These are phyloP conservation scores for Eulemur rubriventer DNA, from an alignment of 2,797 vertebrate genomes.

Conservation along the genomic window DNA sequence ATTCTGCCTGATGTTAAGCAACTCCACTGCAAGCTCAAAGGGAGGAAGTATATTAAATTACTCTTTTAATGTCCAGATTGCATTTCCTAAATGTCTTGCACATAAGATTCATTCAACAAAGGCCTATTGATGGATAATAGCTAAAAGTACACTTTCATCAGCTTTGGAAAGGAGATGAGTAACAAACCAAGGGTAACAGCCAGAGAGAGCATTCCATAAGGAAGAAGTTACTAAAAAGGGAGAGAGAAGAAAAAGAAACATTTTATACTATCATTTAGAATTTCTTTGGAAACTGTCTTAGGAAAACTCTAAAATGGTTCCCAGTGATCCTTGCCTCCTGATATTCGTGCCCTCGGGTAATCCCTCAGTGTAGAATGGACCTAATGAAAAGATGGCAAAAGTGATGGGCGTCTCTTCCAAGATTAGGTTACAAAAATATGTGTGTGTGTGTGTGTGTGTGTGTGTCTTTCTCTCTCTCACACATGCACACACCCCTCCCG, in stretches of 20 bases:
- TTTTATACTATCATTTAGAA: background rate
- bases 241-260: background rate
- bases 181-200: background rate
- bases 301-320: background rate
- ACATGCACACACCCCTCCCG: background rate
- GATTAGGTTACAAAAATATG: background rate
- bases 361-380: background rate
- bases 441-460: background rate
- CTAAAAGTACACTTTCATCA: constrained; percentile 27
- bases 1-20: background rate
- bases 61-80: background rate
- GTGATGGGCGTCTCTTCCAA: background rate
- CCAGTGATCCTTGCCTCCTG: background rate
- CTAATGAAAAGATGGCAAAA: background rate
- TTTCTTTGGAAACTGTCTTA: background rate
- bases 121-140: background rate
- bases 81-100: background rate
- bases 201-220: background rate
- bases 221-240: background rate
- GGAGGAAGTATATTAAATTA: background rate
- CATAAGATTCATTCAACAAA: background rate
- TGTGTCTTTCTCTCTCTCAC: background rate
- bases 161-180: background rate
- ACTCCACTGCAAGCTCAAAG: background rate
- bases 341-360: background rate